Percentiles rank a stretch among this genome's conserved stretches.
Evolutionary conservation across 2,113 vertebrate species (phyloP).

Genomic region (Lophura nycthemera): DNA sequence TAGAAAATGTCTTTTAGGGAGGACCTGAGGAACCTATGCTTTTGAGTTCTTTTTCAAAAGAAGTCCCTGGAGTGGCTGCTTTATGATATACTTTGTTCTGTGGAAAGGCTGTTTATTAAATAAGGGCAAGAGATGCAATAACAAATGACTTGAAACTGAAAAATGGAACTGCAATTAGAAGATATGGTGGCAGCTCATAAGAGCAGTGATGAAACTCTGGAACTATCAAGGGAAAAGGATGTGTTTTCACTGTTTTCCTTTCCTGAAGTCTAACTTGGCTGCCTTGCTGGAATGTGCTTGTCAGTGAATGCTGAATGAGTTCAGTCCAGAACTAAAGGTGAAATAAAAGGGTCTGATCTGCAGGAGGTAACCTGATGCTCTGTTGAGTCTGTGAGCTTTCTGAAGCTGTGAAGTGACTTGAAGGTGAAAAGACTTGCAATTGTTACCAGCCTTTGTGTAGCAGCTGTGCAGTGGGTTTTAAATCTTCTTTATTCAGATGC

Average conservation of each 20-base stretch:
- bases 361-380: neutral
- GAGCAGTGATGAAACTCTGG: neutral
- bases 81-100: neutral
- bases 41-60: neutral
- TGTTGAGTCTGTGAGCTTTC: neutral
- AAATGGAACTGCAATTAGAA: neutral
- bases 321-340: neutral
- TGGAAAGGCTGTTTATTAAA: neutral
- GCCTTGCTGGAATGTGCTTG: neutral
- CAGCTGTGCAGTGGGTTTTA: neutral
- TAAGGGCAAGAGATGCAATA: neutral
- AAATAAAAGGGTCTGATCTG: neutral
- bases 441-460: neutral
- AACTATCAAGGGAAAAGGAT: neutral
- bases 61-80: neutral
- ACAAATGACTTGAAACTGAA: neutral
- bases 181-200: neutral
- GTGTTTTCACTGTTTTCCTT: neutral
- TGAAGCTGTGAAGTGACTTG: neutral
- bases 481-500: neutral
- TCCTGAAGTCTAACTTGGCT: neutral
- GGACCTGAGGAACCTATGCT: neutral
- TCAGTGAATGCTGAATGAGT: neutral
- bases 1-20: neutral
- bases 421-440: neutral